These are phyloP conservation scores for Hipposideros armiger DNA, from an alignment of 2,113 vertebrate genomes.

Conservation along the genomic window DNA sequence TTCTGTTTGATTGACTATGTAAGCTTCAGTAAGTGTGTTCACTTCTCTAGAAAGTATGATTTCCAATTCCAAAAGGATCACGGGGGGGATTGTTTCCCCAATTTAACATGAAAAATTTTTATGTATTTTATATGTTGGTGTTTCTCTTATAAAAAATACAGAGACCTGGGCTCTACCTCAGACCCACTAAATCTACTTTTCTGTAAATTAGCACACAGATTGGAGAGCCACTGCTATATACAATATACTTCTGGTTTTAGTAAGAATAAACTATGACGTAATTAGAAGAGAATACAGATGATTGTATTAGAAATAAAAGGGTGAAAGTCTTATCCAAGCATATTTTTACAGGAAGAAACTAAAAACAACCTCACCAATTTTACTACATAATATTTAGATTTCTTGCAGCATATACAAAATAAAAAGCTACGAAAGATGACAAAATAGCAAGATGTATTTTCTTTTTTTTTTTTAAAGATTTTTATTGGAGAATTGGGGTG, in stretches of 20 bases:
- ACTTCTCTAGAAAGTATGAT: conserved; percentile 48
- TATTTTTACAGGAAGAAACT: conserved; percentile 56
- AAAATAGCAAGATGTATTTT: conserved; percentile 28
- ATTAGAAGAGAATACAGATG: conserved; percentile 14
- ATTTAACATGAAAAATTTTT: conserved; percentile 54
- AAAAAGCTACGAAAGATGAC: not conserved
- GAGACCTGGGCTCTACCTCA: not conserved
- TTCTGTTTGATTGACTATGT: conserved; percentile 7
- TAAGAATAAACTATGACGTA: conserved; percentile 29
- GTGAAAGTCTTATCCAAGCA: not conserved
- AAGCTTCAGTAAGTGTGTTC: not conserved
- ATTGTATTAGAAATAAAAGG: conserved; percentile 29
- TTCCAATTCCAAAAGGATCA: conserved; percentile 49
- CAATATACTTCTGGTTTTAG: not conserved
- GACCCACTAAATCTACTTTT: conserved; percentile 43
- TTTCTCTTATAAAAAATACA: conserved; percentile 41
- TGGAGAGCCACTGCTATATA: not conserved
- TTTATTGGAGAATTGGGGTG: too few species aligned
- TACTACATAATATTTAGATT: conserved; percentile 47
- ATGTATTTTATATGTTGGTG: conserved; percentile 13
- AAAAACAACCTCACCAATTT: not conserved
- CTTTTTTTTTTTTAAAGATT: too few species aligned
- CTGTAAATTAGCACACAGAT: conserved; percentile 38
- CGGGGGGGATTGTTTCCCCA: not conserved
- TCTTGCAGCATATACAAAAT: conserved; percentile 17